Evolutionary conservation across 2,888 invertebrate genomes (phyloP).

Genomic region (Gastracanthus pulcherrimus): DNA sequence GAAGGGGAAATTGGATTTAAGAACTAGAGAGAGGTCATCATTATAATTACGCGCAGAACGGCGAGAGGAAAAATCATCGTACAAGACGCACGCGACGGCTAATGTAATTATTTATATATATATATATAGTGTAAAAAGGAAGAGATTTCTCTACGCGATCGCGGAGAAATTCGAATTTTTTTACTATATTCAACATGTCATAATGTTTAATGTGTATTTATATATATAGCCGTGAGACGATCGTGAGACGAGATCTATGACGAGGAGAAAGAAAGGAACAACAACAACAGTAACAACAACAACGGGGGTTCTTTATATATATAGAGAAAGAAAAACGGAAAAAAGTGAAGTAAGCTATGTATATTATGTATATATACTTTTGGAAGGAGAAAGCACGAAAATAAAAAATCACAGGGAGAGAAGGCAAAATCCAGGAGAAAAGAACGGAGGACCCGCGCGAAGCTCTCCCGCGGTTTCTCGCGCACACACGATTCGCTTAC

Average conservation of each 20-base stretch:
- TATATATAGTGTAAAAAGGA: slow-evolving; percentile 4
- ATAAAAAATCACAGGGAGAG: background rate
- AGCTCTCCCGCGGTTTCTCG: background rate
- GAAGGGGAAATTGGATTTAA: background rate
- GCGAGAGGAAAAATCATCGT: slow-evolving; percentile 15
- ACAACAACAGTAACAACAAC: background rate
- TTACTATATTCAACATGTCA: background rate
- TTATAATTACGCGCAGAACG: background rate
- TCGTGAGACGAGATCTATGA: slow-evolving; percentile 31
- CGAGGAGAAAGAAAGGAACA: background rate
- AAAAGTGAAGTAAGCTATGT: too few species aligned
- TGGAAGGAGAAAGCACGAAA: background rate
- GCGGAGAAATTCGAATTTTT: background rate
- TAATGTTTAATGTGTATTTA: background rate
- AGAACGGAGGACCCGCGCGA: background rate
- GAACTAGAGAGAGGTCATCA: slow-evolving; percentile 3
- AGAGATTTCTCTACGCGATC: background rate
- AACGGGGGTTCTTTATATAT: background rate
- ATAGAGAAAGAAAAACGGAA: background rate
- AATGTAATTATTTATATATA: background rate
- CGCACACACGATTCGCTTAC: background rate
- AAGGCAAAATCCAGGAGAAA: background rate
- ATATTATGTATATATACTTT: too few species aligned
- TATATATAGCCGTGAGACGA: slow-evolving; percentile 17
- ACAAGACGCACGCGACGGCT: background rate